These are phyloP conservation scores for Drosophila kurseongensis DNA, from an alignment of 1,140 invertebrate genomes.

Conservation along the genomic window DNA sequence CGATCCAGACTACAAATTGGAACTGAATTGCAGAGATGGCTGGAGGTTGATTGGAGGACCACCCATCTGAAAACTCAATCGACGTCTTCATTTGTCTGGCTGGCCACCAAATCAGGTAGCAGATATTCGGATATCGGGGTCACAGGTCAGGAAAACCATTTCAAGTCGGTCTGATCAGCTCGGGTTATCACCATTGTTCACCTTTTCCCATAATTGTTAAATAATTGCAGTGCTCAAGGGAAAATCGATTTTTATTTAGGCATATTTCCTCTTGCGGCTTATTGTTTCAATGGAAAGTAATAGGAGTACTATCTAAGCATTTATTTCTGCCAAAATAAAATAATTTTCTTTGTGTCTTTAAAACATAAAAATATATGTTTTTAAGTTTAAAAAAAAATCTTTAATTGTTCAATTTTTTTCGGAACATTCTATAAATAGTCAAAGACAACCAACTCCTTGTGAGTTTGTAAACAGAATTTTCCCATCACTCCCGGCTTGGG, in stretches of 20 bases:
- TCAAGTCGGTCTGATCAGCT: conserved; percentile 1
- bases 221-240: conserved; percentile 19
- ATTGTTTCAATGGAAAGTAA: too few relatives aligned
- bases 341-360: too few relatives aligned
- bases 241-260: conserved; percentile 2
- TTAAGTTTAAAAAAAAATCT: too few relatives aligned
- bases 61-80: conserved; percentile 19
- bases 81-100: conserved; percentile 26
- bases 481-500: not conserved
- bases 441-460: not conserved
- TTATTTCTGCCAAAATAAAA: too few relatives aligned
- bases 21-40: conserved; percentile 32
- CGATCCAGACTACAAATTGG: conserved; percentile 41
- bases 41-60: conserved; percentile 33
- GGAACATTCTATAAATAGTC: too few relatives aligned
- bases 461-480: not conserved
- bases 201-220: conserved; percentile 22
- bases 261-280: too few relatives aligned
- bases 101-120: conserved; percentile 31
- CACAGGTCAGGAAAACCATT: conserved; percentile 44
- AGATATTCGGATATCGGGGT: conserved; percentile 30
- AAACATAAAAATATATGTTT: too few relatives aligned
- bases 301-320: too few relatives aligned
- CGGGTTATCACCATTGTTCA: conserved; percentile 4
- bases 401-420: not conserved